These are phyloP conservation scores for Lasius platythorax DNA, from an alignment of 2,888 invertebrate genomes.

Conservation along the genomic window DNA sequence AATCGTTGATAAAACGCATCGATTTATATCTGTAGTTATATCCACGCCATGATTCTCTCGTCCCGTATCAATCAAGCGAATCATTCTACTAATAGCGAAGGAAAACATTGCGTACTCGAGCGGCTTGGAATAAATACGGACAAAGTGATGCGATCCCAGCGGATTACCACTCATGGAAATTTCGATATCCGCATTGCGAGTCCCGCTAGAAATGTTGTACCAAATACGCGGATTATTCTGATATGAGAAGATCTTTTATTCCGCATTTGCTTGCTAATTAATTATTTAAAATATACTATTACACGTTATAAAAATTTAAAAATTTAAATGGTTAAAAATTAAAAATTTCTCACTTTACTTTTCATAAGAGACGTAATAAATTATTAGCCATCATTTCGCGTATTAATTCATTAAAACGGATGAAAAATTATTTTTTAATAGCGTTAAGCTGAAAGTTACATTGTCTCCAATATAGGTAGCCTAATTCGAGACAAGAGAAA, in stretches of 20 bases:
- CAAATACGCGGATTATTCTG: background rate
- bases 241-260: background rate
- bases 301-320: background rate
- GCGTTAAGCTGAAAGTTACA: background rate
- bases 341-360: background rate
- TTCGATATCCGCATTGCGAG: background rate
- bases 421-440: background rate
- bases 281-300: background rate
- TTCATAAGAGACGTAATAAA: background rate
- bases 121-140: constrained; percentile 32
- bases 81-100: constrained; percentile 18
- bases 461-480: background rate
- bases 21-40: constrained; percentile 8
- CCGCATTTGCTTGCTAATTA: background rate
- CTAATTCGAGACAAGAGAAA: background rate
- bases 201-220: background rate
- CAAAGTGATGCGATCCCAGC: background rate
- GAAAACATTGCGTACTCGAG: constrained; percentile 19
- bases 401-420: background rate
- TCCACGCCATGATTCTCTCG: constrained; percentile 3
- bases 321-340: background rate
- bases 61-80: constrained; percentile 20
- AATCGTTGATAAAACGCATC: constrained; percentile 37
- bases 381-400: background rate
- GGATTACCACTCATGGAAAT: constrained; percentile 8